Base-by-base conservation (phyloP, 2,113 vertebrate species). In the Scalopus aquaticus region DNA sequence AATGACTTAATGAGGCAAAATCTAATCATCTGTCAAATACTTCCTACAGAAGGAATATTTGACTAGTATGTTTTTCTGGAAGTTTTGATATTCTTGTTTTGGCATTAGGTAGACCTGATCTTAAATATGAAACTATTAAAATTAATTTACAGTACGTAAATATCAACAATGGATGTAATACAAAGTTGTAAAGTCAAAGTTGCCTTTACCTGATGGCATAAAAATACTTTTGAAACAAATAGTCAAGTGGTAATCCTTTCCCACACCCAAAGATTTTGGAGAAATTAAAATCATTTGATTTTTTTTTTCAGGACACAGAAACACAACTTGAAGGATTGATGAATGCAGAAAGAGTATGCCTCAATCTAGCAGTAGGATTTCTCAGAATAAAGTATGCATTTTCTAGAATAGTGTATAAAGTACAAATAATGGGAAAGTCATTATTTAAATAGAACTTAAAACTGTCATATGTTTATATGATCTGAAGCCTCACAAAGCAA, bases 401-500 rank as follows among this genome's bases (percentile, higher is more conserved):
- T 86, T 79, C 20, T 22, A 94, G 64, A 95, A 81, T 12, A 73
- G 26, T 15, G 2, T 70, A 46, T 26, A 35, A 70, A 95, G 51
- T 84, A 72, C 5, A 79, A 90, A 84, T 62, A 84, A 94, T 44
- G 4, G 22, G 35, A 64, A 81, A 65, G 54, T 3, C 5, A 64
- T 76, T 90, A 73, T 67, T 90, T 95, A 87, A 70, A 64, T 0
- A 88, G 76, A 92, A 87, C 39, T 90, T 84, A 77, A 95, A 94
- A 85, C 72, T 90, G 39, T 86, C 39, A 19, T 5, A 87, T 28
- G n/a, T 51, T 37, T 32, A 15, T 37, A 73, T 64, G 42, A 81
- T 77, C 56, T 1, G n/a, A 88, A 20, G 9, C 54, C 56, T 90
- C 56, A 80, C 92, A 77, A 90, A 93, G 69, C 19, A 81, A 85